A percentile compares a stretch with the other conserved stretches of the same genome.
Evolutionary conservation across 1,140 invertebrate genomes (phyloP).

Genomic region (Mizuhopecten yessoensis): DNA sequence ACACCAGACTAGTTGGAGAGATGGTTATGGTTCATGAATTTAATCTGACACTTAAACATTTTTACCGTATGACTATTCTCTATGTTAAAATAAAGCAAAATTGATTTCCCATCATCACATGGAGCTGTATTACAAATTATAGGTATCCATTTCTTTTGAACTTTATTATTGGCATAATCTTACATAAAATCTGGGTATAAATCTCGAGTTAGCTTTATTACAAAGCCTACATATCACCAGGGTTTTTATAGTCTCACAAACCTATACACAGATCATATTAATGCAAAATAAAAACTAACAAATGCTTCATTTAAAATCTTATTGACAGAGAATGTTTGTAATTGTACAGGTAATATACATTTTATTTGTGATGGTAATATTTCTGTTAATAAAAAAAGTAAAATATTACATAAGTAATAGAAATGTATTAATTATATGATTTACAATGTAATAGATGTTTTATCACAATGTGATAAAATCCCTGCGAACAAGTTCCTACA

Average conservation of each 20-base stretch:
- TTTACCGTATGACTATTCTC: background rate
- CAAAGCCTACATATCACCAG: background rate
- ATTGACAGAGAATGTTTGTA: background rate
- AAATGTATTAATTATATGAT: too few relatives aligned
- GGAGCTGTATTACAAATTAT: background rate
- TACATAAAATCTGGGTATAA: background rate
- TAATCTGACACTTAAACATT: background rate
- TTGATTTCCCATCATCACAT: background rate
- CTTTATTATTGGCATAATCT: background rate
- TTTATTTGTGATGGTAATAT: background rate
- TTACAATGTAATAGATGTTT: too few relatives aligned
- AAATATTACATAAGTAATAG: too few relatives aligned
- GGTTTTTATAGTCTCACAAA: background rate
- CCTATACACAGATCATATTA: too few relatives aligned
- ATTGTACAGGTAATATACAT: background rate
- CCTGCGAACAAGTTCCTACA: too few relatives aligned
- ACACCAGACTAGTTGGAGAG: background rate
- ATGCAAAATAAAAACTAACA: background rate
- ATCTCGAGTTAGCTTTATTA: background rate
- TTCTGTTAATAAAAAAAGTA: background rate
- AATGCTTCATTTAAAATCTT: background rate
- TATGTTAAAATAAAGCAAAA: too few relatives aligned
- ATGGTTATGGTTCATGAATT: background rate
- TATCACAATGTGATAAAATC: too few relatives aligned
- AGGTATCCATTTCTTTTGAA: background rate